Conservation (phyloP, 2,888 invertebrate species). For the Agrypnus murinus region DNA sequence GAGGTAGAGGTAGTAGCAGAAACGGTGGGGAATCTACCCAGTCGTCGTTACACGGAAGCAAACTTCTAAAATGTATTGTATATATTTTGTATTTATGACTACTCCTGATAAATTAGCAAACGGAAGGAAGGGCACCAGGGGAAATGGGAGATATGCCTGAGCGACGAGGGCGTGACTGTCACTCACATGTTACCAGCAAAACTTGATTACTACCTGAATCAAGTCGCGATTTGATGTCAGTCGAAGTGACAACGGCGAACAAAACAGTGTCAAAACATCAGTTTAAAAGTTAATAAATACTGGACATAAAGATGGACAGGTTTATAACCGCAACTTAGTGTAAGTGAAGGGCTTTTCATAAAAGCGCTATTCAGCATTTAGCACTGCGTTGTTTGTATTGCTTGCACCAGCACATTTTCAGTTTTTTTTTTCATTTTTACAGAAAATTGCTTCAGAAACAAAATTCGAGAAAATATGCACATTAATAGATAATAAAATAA, state of each 20-base stretch:
- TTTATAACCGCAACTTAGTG: background rate
- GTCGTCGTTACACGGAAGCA: slow-evolving; percentile 31
- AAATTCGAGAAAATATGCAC: no score
- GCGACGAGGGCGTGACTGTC: slow-evolving; percentile 69
- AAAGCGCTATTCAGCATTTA: background rate
- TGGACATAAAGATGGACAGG: slow-evolving; percentile 2
- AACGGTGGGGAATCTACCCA: slow-evolving; percentile 13
- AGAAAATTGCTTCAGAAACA: no score
- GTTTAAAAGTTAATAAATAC: slow-evolving; percentile 12
- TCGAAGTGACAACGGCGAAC: slow-evolving; percentile 52
- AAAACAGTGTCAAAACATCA: slow-evolving; percentile 37
- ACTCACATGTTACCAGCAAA: slow-evolving; percentile 64
- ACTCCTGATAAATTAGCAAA: slow-evolving; percentile 51
- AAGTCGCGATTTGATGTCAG: slow-evolving; percentile 58
- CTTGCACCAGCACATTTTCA: background rate
- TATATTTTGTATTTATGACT: slow-evolving; percentile 46
- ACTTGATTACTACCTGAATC: slow-evolving; percentile 67
- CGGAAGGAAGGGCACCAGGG: slow-evolving; percentile 66
- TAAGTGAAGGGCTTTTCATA: slow-evolving; percentile 10
- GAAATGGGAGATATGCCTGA: slow-evolving; percentile 68
- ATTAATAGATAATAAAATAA: no score
- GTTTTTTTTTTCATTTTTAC: no score
- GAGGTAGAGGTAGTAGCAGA: background rate
- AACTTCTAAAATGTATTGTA: slow-evolving; percentile 47
- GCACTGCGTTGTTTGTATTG: background rate